A percentile compares a stretch with the other conserved stretches of the same genome.
These are phyloP conservation scores for Theocolax elegans DNA, from an alignment of 1,140 invertebrate species.

Conservation along the genomic window DNA sequence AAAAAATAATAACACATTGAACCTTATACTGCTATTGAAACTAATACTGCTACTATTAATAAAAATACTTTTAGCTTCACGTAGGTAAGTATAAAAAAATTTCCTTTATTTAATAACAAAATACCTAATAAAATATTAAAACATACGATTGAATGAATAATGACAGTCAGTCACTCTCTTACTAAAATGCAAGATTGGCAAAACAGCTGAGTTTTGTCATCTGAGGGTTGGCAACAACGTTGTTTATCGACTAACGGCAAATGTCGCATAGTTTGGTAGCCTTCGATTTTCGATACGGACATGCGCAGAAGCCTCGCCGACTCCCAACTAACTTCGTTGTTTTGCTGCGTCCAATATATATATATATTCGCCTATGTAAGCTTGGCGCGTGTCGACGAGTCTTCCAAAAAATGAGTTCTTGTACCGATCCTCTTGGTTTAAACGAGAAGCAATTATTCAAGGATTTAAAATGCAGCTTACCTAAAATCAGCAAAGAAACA, in stretches of 20 bases:
- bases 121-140: too few relatives aligned
- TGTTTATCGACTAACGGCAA: not conserved
- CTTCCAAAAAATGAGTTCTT: slow-evolving; percentile 66
- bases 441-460: slow-evolving; percentile 72
- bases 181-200: too few relatives aligned
- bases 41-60: too few relatives aligned
- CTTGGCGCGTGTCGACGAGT: slow-evolving; percentile 37
- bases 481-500: slow-evolving; percentile 70
- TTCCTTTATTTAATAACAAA: too few relatives aligned
- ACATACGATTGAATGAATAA: too few relatives aligned
- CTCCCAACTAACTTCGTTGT: slow-evolving; percentile 53
- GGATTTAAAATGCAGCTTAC: slow-evolving; percentile 68
- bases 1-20: too few relatives aligned
- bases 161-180: too few relatives aligned
- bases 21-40: too few relatives aligned
- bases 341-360: slow-evolving; percentile 16
- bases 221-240: not conserved
- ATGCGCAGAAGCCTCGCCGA: not conserved
- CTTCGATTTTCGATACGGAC: slow-evolving; percentile 14
- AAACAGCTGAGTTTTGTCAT: too few relatives aligned
- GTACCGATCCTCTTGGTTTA: slow-evolving; percentile 69
- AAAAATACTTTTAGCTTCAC: too few relatives aligned
- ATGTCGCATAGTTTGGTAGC: not conserved
- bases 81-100: too few relatives aligned
- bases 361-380: not conserved